phyloP scores from a whole-genome alignment of 1,140 invertebrate genomes.

The Drosophila insularis region DNA sequence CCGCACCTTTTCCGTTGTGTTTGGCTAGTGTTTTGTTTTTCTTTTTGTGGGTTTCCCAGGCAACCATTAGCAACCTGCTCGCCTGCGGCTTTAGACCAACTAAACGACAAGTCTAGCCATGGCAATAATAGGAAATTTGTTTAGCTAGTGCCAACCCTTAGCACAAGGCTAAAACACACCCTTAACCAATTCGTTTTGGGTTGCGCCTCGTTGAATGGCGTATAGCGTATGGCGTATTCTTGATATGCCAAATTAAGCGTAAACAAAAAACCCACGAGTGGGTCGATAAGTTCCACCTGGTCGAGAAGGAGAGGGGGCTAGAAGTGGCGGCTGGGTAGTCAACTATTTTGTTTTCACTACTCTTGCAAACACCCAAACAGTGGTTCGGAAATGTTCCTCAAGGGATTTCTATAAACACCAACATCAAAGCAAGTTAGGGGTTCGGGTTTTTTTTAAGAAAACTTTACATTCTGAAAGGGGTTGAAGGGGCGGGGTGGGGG shows the following conservation, averaged over 20 bases:
- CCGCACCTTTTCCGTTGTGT: slow-evolving; percentile 14
- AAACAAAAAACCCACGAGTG: slow-evolving; percentile 43
- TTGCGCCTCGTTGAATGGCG: no score
- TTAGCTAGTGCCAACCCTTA: slow-evolving; percentile 52
- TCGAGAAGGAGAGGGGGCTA: background rate
- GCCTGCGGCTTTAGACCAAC: slow-evolving; percentile 41
- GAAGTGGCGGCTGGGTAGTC: background rate
- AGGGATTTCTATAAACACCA: background rate
- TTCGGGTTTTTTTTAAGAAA: no score
- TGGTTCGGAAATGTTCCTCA: background rate
- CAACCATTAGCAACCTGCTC: slow-evolving; percentile 43
- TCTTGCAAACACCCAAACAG: no score
- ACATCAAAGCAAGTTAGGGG: no score
- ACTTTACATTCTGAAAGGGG: no score
- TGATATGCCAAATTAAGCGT: slow-evolving; percentile 49
- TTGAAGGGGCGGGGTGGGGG: no score
- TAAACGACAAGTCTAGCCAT: slow-evolving; percentile 26
- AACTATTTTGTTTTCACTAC: background rate
- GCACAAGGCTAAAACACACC: slow-evolving; percentile 39
- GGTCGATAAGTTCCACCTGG: slow-evolving; percentile 62
- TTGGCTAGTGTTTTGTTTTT: slow-evolving; percentile 27
- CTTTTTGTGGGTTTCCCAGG: slow-evolving; percentile 52
- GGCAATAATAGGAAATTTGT: slow-evolving; percentile 1
- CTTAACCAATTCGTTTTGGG: slow-evolving; percentile 47
- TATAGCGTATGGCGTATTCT: slow-evolving; percentile 64